Evolutionary conservation across 2,113 vertebrate genomes (phyloP), one percentile per base, ranked within the genome.

Genomic region (Malurus melanocephalus): DNA sequence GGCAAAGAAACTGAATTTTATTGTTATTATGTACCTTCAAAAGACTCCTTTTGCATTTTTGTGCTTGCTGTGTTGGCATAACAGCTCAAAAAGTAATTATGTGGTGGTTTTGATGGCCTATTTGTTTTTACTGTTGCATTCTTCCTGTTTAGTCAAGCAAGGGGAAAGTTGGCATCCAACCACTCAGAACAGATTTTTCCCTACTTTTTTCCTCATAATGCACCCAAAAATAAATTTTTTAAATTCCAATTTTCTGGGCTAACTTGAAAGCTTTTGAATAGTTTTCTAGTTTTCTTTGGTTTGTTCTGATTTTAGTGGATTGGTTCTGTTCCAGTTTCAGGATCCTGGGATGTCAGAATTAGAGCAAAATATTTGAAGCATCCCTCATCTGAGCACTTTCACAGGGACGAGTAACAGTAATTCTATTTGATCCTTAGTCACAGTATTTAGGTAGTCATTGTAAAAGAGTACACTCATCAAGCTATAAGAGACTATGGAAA

Each of bases 211-310:
- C 5, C 7, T 4, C 7, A 1, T 13, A 26, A 19, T 8, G 2
- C 0, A 0, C 22, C 13, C 7, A 22, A 46, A 28, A 7, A 11
- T 16, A 46, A 69, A 23, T 48, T 48, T 48, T 22, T 12, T 16
- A 15, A 32, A 5, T 9, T 10, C 20, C 5, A 6, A 0, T 53
- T 80, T 71, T 67, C 62, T 72, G 6, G 6, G 7, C 48, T 72
- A 68, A 75, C 10, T 3, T 49, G 30, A 80, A 53, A 56, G 26
- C 0, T 82, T 19, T 43, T 56, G 49, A 56, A 9, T 22, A 75
- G 4, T 38, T 55, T 35, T 56, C 21, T 57, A 1, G 3, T 83
- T 73, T 88, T 5, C 0, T 65, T 2, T 35, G 30, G 4, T 33
- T 5, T 66, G 4, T 5, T 87, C 40, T 38, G 32, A 49, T 73